Conservation (phyloP, 1,140 invertebrate species). For the Lamellibrachia luymesi region DNA sequence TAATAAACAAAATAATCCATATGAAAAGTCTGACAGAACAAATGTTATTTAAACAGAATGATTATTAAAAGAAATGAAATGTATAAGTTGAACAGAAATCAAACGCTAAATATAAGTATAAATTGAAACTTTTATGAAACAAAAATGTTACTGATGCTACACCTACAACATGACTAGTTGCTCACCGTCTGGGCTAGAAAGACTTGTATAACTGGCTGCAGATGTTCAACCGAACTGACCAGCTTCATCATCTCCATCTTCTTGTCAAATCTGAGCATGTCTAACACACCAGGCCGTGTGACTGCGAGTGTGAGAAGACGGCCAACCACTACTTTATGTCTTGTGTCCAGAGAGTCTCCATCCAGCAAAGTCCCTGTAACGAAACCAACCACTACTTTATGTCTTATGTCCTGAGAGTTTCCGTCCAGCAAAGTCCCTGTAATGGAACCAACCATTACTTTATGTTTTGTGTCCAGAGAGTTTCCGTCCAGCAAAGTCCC, state of each 20-base stretch:
- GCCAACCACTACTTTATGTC: neutral
- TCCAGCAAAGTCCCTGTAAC: neutral
- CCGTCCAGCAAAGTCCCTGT: too few relatives aligned
- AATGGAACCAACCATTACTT: too few relatives aligned
- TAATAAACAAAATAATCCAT: too few relatives aligned
- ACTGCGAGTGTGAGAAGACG: neutral
- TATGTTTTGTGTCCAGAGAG: too few relatives aligned
- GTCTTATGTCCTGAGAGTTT: too few relatives aligned
- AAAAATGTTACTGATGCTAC: neutral
- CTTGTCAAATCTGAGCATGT: constrained; percentile 6
- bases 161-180: neutral
- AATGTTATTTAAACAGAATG: neutral
- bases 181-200: neutral
- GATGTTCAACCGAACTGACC: constrained; percentile 3
- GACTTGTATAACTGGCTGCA: constrained; percentile 14
- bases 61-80: neutral
- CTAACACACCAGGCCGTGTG: neutral
- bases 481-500: too few relatives aligned
- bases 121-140: neutral
- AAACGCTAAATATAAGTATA: neutral
- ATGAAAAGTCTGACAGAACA: neutral
- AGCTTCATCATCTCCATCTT: constrained; percentile 11
- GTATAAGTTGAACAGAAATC: neutral
- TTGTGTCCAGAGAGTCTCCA: neutral
- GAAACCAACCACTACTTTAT: too few relatives aligned